Percentiles rank a stretch among this genome's conserved stretches.
phyloP scores from a whole-genome alignment of 2,888 invertebrate species.

The Temnothorax rugatulus region DNA sequence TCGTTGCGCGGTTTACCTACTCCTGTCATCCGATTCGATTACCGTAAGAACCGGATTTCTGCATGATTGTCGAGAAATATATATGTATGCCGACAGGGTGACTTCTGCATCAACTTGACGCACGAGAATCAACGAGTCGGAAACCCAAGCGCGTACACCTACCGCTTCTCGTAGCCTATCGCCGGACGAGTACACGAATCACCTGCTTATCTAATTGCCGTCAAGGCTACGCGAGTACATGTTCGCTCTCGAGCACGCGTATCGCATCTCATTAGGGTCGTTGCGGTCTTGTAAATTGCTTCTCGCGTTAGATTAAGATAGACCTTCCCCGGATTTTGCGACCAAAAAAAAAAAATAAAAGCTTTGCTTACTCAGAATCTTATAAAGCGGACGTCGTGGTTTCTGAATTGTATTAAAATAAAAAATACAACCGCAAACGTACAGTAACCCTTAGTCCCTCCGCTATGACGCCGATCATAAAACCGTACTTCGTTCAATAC shows the following conservation, averaged over 20 bases:
- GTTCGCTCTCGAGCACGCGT: constrained; percentile 30
- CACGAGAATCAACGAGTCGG: constrained; percentile 42
- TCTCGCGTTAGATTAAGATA: constrained; percentile 1
- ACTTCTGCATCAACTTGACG: constrained; percentile 60
- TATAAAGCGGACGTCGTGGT: not conserved
- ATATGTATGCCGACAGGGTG: constrained; percentile 32
- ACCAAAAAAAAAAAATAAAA: not conserved
- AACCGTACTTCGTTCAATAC: constrained; percentile 23
- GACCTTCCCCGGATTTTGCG: not conserved
- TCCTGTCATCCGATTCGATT: constrained; percentile 59
- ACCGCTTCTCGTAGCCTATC: constrained; percentile 23
- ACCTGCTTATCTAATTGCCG: constrained; percentile 49
- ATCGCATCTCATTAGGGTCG: constrained; percentile 37
- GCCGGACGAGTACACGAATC: constrained; percentile 31
- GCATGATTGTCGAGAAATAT: constrained; percentile 56
- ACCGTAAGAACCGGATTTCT: constrained; percentile 73
- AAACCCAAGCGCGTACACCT: constrained; percentile 25
- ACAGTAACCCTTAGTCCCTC: not conserved
- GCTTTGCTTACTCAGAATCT: not conserved
- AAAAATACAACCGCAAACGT: not conserved
- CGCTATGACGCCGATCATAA: constrained; percentile 2
- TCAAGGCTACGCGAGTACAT: constrained; percentile 27
- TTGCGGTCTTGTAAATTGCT: constrained; percentile 29
- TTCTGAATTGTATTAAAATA: not conserved
- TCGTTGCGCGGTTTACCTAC: constrained; percentile 58